Percentiles rank a stretch among this genome's conserved stretches.
Conservation (phyloP, 53 echinoderm and acorn worm genomes). For the Echinometra lucunter region DNA sequence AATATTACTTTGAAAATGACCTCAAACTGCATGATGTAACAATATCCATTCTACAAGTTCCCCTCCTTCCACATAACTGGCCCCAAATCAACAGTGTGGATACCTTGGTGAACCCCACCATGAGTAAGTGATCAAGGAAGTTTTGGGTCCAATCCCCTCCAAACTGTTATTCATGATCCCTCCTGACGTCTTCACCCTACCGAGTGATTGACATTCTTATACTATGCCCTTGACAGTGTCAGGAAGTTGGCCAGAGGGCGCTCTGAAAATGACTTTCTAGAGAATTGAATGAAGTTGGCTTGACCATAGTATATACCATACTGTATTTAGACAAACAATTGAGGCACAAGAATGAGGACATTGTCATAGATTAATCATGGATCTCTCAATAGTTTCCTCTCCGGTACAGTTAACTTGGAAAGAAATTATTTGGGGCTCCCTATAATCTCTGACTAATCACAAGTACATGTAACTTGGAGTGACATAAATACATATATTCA, state of each 20-base stretch:
- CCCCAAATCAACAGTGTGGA: not conserved
- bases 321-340: too few relatives aligned
- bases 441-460: too few relatives aligned
- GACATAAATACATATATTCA: too few relatives aligned
- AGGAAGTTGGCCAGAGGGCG: not conserved
- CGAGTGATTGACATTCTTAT: constrained; percentile 5
- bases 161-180: not conserved
- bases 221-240: not conserved
- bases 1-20: not conserved
- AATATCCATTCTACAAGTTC: not conserved
- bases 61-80: not conserved
- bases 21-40: not conserved
- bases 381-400: too few relatives aligned
- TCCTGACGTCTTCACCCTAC: not conserved
- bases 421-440: too few relatives aligned
- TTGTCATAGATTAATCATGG: too few relatives aligned
- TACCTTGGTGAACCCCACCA: not conserved
- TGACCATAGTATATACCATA: too few relatives aligned
- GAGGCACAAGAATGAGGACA: too few relatives aligned
- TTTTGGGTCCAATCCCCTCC: not conserved
- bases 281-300: not conserved
- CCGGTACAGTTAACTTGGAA: too few relatives aligned
- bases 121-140: constrained; percentile 30
- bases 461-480: too few relatives aligned
- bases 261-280: not conserved